A percentile compares a stretch with the other conserved stretches of the same genome.
Evolutionary conservation across 2,888 invertebrate species (phyloP).

Genomic region (Phanerotoma sp.): DNA sequence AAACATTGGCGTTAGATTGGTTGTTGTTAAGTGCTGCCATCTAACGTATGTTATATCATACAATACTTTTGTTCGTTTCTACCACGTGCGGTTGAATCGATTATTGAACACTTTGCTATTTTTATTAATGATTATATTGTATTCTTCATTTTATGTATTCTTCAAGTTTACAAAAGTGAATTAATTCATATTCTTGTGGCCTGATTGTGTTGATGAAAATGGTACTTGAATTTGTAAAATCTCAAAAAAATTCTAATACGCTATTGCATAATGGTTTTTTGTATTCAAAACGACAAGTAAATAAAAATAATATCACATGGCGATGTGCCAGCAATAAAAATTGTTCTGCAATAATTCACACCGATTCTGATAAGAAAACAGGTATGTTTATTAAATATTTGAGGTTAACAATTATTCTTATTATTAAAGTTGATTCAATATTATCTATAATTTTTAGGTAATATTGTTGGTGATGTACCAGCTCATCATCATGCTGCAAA

Average conservation of each 20-base stretch:
- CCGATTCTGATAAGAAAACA: neutral
- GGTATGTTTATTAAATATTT: neutral
- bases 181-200: too few relatives aligned
- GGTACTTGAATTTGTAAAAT: neutral
- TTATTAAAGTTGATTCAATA: neutral
- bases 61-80: too few relatives aligned
- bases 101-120: too few relatives aligned
- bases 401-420: neutral
- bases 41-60: too few relatives aligned
- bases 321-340: neutral
- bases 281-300: neutral
- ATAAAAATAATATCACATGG: neutral
- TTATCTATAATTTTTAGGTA: neutral
- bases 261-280: neutral
- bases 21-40: too few relatives aligned
- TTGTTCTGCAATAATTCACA: neutral
- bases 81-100: too few relatives aligned
- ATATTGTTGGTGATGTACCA: neutral
- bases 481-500: neutral
- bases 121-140: too few relatives aligned
- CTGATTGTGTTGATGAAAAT: neutral
- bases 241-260: neutral
- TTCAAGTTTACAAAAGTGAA: too few relatives aligned
- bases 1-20: too few relatives aligned
- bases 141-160: too few relatives aligned